Evolutionary conservation across 1,140 invertebrate genomes (phyloP), one percentile per base, ranked within the genome.

Genomic region (Neuroterus valhalla): DNA sequence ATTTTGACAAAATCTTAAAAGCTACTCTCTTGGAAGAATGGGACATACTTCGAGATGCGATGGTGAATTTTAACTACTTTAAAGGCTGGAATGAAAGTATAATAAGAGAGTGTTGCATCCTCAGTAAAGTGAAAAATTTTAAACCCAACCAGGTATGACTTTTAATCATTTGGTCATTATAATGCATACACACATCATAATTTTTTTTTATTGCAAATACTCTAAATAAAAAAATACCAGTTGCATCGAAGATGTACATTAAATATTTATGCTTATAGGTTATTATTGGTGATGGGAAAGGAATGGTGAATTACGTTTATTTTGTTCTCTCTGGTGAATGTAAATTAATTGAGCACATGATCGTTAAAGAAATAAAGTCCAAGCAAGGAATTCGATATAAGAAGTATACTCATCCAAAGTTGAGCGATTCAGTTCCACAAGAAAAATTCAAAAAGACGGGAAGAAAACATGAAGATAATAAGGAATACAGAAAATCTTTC

Each of bases 41-140:
- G 93, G 90, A 92, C 31, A 85, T 91, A 78, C 89, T 94, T 14
- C 85, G 88, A n/a, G 86, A 88, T 23, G 91, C 92, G 0, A 90
- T 94, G 87, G 85, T 89, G 2, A 88, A 90, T 52, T 94, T 94
- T 75, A 91, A 92, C 52, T 94, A 94, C 78, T 94, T 94, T 81
- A 91, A 93, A 76, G 87, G 88, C 5, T 92, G 93, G 86, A 90
- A 91, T 76, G 90, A 92, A 79, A 89, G 90, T 77, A 87, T 77
- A 1, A 81, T 87, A 67, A 88, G 92, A 72, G 93, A 94, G 86
- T 92, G 92, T 82, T 94, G 93, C 77, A 93, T 94, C 81, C 86
- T 92, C 66, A 92, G 92, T 19, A 93, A 91, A 88, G 90, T 93
- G 75, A 91, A 91, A 77, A 83, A 90, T 1, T 94, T 90, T 71